These are phyloP conservation scores for Syrista parreyssii DNA, from an alignment of 2,888 invertebrate species.

Conservation along the genomic window DNA sequence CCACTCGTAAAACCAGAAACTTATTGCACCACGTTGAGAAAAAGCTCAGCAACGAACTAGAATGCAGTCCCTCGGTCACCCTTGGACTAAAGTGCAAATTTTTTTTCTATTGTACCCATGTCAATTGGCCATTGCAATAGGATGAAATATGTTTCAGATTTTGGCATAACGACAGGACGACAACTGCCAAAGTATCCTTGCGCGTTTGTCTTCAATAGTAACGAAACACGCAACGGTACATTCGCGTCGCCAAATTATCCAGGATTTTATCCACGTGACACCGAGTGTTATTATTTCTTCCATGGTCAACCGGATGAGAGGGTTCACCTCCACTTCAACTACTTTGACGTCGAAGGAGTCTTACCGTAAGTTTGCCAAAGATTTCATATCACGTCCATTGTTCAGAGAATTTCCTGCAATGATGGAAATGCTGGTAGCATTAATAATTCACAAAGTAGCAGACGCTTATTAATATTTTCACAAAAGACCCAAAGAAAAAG, in stretches of 20 bases:
- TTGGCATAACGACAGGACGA: slow-evolving; percentile 84
- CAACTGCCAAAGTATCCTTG: slow-evolving; percentile 84
- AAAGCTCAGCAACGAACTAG: not conserved
- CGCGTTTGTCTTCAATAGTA: slow-evolving; percentile 90
- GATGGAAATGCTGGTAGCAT: not conserved
- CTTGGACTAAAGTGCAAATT: not conserved
- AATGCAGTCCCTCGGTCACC: not conserved
- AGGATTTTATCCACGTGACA: slow-evolving; percentile 88
- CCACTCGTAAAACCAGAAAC: not conserved
- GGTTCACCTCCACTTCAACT: slow-evolving; percentile 86
- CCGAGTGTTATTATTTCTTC: slow-evolving; percentile 93
- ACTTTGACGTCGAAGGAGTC: slow-evolving; percentile 95
- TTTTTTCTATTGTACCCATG: not conserved
- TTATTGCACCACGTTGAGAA: not conserved
- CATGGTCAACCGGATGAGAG: slow-evolving; percentile 82
- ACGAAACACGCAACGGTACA: slow-evolving; percentile 80
- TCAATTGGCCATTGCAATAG: too few species aligned
- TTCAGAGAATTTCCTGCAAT: not conserved
- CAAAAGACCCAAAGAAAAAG: too few species aligned
- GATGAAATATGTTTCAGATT: slow-evolving; percentile 73
- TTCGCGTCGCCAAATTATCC: slow-evolving; percentile 92
- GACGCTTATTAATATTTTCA: too few species aligned
- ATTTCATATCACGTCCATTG: too few species aligned
- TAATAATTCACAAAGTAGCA: too few species aligned
- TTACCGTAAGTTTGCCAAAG: slow-evolving; percentile 79